Conservation (phyloP, 1,140 invertebrate species). For the Mylabris phalerata region DNA sequence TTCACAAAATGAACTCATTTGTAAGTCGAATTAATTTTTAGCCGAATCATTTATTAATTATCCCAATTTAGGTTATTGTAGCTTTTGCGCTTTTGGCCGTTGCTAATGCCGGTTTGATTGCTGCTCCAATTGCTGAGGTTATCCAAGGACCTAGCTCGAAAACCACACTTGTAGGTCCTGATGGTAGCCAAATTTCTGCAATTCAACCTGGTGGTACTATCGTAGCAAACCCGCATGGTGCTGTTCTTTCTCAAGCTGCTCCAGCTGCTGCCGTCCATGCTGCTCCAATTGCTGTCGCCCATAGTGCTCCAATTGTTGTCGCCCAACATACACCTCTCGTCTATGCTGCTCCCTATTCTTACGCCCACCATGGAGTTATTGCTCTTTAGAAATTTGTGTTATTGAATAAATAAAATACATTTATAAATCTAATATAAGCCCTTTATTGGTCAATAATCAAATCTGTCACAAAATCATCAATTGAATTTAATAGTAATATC, state of each 20-base stretch:
- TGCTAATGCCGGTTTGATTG: constrained; percentile 17
- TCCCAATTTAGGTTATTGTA: constrained; percentile 8
- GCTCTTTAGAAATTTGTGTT: constrained; percentile 1
- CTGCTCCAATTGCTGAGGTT: constrained; percentile 8
- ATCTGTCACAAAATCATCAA: too few species aligned
- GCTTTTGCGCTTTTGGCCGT: constrained; percentile 13
- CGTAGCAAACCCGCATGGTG: constrained; percentile 3
- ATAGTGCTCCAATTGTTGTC: constrained; percentile 29
- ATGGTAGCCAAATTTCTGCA: constrained; percentile 10
- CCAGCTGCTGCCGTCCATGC: constrained; percentile 3
- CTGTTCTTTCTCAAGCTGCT: background rate
- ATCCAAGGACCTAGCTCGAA: constrained; percentile 9
- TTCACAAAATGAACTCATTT: constrained; percentile 5
- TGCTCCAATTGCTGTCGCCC: constrained; percentile 5
- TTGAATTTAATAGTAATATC: too few species aligned
- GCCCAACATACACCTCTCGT: constrained; percentile 25
- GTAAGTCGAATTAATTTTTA: constrained; percentile 2
- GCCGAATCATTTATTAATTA: background rate
- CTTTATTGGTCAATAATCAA: too few species aligned
- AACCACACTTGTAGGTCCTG: constrained; percentile 10
- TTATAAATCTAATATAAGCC: background rate
- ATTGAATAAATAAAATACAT: constrained; percentile 10
- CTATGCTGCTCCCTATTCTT: constrained; percentile 15
- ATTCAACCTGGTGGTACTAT: constrained; percentile 8
- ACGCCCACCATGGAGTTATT: constrained; percentile 3